phyloP scores from a whole-genome alignment of 2,888 invertebrate genomes.

The Eremobia ochroleuca region DNA sequence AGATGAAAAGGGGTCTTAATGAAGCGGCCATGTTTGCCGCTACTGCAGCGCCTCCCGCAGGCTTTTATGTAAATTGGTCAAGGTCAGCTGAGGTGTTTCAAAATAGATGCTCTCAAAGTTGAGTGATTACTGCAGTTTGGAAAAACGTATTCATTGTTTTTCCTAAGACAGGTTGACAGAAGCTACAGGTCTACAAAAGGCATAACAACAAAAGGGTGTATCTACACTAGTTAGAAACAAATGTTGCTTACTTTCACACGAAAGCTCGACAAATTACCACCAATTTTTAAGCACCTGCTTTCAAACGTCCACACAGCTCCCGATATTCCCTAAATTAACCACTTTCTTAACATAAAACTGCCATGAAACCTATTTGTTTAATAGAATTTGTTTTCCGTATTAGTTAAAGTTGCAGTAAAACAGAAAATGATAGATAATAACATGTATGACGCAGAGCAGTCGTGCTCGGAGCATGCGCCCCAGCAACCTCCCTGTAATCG shows the following conservation, averaged over 20 bases:
- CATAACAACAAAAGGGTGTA: background rate
- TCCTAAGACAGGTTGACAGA: background rate
- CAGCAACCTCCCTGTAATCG: conserved; percentile 71
- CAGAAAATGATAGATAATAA: conserved; percentile 68
- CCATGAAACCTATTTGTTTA: background rate
- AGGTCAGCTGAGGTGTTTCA: conserved; percentile 72
- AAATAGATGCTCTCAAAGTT: conserved; percentile 65
- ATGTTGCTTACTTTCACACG: background rate
- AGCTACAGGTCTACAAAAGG: conserved; percentile 34
- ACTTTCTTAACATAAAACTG: background rate
- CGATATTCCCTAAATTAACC: background rate
- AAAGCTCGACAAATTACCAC: background rate
- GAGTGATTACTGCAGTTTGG: conserved; percentile 48
- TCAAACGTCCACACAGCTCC: background rate
- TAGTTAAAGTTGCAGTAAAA: conserved; percentile 52
- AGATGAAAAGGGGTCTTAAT: conserved; percentile 66
- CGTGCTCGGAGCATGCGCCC: conserved; percentile 76
- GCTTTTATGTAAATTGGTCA: conserved; percentile 79
- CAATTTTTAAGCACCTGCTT: background rate
- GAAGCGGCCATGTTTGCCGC: conserved; percentile 69
- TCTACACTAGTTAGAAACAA: background rate
- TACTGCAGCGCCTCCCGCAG: conserved; percentile 80
- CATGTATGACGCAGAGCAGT: conserved; percentile 79
- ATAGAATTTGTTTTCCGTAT: conserved; percentile 5
- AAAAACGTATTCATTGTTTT: conserved; percentile 11